These are phyloP conservation scores for Phrynocephalus forsythii DNA, from an alignment of 2,797 vertebrate species.

Conservation along the genomic window DNA sequence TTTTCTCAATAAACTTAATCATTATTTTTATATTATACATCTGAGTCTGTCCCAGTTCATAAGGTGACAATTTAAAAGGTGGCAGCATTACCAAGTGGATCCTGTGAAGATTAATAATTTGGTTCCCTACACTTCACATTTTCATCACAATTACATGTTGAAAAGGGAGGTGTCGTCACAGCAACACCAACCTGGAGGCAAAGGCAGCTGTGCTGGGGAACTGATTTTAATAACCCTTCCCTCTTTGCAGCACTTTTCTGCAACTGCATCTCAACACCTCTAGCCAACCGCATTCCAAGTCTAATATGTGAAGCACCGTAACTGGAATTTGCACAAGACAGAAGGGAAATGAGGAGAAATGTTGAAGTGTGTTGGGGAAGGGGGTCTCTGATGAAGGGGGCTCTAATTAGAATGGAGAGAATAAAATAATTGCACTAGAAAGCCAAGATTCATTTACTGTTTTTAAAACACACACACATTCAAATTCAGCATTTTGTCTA, in stretches of 20 bases:
- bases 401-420: not conserved
- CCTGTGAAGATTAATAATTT: too few relatives aligned
- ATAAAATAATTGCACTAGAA: not conserved
- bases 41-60: too few relatives aligned
- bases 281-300: not conserved
- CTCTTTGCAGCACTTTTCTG: not conserved
- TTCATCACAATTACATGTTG: too few relatives aligned
- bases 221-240: not conserved
- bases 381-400: not conserved
- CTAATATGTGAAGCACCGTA: not conserved
- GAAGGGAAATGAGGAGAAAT: not conserved
- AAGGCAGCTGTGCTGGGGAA: not conserved
- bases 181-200: too few relatives aligned
- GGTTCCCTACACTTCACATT: too few relatives aligned
- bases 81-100: too few relatives aligned
- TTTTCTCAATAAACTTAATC: too few relatives aligned
- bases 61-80: too few relatives aligned
- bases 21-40: too few relatives aligned
- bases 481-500: not conserved
- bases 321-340: not conserved
- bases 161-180: too few relatives aligned
- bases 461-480: not conserved
- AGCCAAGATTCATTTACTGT: not conserved
- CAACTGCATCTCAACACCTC: not conserved
- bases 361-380: not conserved